Percentiles rank a stretch among this genome's conserved stretches.
Evolutionary conservation across 1,140 invertebrate genomes (phyloP).

Genomic region (Laupala kohalensis): DNA sequence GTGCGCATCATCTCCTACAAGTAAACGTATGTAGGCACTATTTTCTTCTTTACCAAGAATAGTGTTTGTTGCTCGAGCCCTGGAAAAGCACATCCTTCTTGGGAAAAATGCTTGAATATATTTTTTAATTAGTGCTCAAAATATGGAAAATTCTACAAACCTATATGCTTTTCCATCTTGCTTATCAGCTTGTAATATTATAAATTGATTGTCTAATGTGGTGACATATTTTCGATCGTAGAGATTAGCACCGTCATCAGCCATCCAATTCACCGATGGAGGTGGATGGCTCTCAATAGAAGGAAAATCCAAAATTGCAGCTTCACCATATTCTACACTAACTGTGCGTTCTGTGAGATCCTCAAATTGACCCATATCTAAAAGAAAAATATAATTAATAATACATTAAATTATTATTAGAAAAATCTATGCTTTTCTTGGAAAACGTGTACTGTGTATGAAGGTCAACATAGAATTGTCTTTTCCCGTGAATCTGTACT

Average conservation of each 20-base stretch:
- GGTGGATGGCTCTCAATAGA: slow-evolving; percentile 66
- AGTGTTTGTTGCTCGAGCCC: slow-evolving; percentile 71
- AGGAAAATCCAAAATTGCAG: slow-evolving; percentile 68
- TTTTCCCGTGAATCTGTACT: too few relatives aligned
- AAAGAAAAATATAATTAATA: too few relatives aligned
- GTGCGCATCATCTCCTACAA: slow-evolving; percentile 12
- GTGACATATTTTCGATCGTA: slow-evolving; percentile 71
- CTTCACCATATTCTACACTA: slow-evolving; percentile 58
- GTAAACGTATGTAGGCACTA: slow-evolving; percentile 56
- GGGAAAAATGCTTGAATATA: too few relatives aligned
- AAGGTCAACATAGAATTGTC: too few relatives aligned
- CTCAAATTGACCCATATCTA: slow-evolving; percentile 75
- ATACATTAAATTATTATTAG: too few relatives aligned
- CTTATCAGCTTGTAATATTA: slow-evolving; percentile 62
- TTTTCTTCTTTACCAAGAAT: slow-evolving; percentile 75
- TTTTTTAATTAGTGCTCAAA: not conserved
- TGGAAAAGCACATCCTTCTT: slow-evolving; percentile 24
- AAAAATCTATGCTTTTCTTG: too few relatives aligned
- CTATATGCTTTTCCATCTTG: slow-evolving; percentile 61
- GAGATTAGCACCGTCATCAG: slow-evolving; percentile 48
- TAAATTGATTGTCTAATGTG: slow-evolving; percentile 57
- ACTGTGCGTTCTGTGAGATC: slow-evolving; percentile 44
- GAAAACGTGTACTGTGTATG: too few relatives aligned
- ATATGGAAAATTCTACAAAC: slow-evolving; percentile 27
- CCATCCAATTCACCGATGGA: slow-evolving; percentile 73